Evolutionary conservation across 1,140 invertebrate species (phyloP).

Genomic region (Spodoptera frugiperda): DNA sequence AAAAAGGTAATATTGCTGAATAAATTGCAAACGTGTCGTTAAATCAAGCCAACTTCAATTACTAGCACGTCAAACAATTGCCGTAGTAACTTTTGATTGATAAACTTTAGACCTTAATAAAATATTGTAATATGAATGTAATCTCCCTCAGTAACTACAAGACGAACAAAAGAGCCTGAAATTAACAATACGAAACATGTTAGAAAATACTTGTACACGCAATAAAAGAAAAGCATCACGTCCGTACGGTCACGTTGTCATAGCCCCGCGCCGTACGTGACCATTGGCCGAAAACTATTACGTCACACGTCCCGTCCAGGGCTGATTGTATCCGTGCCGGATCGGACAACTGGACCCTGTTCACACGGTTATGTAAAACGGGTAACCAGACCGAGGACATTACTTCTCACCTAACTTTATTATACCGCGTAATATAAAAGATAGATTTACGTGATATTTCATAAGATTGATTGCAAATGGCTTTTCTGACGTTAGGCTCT

Average conservation of each 20-base stretch:
- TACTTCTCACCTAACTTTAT: constrained; percentile 18
- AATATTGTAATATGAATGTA: too few species aligned
- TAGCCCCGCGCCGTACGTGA: constrained; percentile 12
- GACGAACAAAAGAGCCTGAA: background rate
- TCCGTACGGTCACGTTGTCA: constrained; percentile 25
- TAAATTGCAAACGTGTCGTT: too few species aligned
- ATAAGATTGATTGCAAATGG: constrained; percentile 21
- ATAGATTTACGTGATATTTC: constrained; percentile 6
- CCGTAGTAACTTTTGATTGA: too few species aligned
- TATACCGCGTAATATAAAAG: background rate
- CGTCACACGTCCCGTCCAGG: constrained; percentile 5
- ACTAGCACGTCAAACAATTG: too few species aligned
- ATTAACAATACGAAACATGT: constrained; percentile 24
- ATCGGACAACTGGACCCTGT: background rate
- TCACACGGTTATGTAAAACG: constrained; percentile 10
- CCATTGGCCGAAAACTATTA: constrained; percentile 26
- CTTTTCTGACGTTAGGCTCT: constrained; percentile 6
- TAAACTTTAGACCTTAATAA: too few species aligned
- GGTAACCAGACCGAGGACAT: constrained; percentile 14
- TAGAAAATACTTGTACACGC: constrained; percentile 7
- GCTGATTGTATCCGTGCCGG: constrained; percentile 20
- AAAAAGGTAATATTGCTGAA: too few species aligned
- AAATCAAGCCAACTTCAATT: too few species aligned
- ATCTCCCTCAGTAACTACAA: too few species aligned
- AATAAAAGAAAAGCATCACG: constrained; percentile 26